Percentiles rank a stretch among this genome's conserved stretches.
These are phyloP conservation scores for Agrotis clavis DNA, from an alignment of 2,888 invertebrate genomes.

Conservation along the genomic window DNA sequence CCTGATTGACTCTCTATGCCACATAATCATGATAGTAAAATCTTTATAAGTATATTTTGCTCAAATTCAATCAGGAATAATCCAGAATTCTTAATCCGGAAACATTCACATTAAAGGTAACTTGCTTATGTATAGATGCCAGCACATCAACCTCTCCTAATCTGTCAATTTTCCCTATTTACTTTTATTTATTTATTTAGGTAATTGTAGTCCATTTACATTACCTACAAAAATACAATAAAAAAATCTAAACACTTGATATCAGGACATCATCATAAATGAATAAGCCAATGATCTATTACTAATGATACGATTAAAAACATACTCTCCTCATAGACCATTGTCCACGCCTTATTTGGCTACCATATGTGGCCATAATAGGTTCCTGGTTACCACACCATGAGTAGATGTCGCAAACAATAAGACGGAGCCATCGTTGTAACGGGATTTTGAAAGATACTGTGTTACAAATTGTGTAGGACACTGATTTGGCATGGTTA, in stretches of 20 bases:
- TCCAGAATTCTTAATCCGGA: background rate
- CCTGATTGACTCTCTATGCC: too few relatives aligned
- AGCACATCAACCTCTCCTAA: too few relatives aligned
- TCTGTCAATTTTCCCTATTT: too few relatives aligned
- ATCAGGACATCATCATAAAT: background rate
- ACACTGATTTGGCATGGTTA: background rate
- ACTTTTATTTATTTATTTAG: too few relatives aligned
- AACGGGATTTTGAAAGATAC: constrained; percentile 37
- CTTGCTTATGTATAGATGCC: too few relatives aligned
- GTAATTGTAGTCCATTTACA: background rate
- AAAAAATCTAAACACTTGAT: background rate
- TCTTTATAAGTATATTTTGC: too few relatives aligned
- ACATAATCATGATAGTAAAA: too few relatives aligned
- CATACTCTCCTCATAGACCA: constrained; percentile 27
- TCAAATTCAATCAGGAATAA: background rate
- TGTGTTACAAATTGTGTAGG: background rate
- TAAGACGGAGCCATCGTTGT: constrained; percentile 32
- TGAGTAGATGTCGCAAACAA: constrained; percentile 39
- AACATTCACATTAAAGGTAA: background rate
- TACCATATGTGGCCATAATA: constrained; percentile 64
- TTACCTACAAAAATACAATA: background rate
- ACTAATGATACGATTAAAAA: background rate
- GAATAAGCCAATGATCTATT: background rate
- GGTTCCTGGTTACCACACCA: constrained; percentile 66
- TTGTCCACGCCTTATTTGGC: constrained; percentile 61